Conservation (phyloP, 2,797 vertebrate species). For the Erethizon dorsatum region DNA sequence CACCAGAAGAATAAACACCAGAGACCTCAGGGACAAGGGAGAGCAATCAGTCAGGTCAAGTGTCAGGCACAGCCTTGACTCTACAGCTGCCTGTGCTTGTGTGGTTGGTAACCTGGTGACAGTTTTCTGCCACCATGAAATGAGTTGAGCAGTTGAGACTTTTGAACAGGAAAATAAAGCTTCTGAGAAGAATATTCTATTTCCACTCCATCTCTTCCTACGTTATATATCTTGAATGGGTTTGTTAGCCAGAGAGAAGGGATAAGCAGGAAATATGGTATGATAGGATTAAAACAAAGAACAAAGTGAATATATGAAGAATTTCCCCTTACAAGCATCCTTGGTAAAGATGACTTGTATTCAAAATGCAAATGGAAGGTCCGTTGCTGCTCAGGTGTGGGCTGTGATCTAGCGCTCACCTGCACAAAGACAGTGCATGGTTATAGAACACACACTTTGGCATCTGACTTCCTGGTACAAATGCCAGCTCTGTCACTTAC, state of each 20-base stretch:
- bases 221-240: conserved; percentile 81
- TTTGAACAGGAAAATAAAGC: conserved; percentile 66
- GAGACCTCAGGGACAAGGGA: not conserved
- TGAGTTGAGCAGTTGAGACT: not conserved
- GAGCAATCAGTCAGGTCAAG: not conserved
- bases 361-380: conserved; percentile 30
- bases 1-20: not conserved
- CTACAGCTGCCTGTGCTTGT: not conserved
- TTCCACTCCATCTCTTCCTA: conserved; percentile 79
- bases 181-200: conserved; percentile 71
- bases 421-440: no score
- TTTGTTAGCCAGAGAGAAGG: conserved; percentile 68
- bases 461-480: not conserved
- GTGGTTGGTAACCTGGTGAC: not conserved
- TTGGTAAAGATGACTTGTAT: conserved; percentile 66
- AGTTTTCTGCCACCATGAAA: not conserved
- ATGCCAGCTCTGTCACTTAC: not conserved
- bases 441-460: not conserved
- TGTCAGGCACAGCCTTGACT: not conserved
- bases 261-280: conserved; percentile 74
- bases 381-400: not conserved
- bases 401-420: not conserved
- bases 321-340: conserved; percentile 68
- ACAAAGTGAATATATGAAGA: conserved; percentile 76
- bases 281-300: conserved; percentile 79